Evolutionary conservation across 2,113 vertebrate genomes (phyloP).

Genomic region (Alethe castanea): DNA sequence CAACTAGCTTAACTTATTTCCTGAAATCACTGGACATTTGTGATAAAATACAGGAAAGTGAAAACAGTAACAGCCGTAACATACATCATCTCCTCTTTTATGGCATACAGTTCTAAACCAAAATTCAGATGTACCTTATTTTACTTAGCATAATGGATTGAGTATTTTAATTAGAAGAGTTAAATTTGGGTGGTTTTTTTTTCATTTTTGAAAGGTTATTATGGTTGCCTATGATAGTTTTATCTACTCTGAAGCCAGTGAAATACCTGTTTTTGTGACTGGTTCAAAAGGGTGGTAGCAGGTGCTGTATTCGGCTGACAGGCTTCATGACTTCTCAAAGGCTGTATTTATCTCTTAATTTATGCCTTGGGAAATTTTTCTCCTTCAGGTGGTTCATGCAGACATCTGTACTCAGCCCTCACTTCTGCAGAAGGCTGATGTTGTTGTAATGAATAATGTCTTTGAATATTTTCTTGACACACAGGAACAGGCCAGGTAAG

Average conservation of each 20-base stretch:
- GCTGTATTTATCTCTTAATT: neutral
- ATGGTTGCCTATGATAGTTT: neutral
- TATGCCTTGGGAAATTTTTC: constrained; percentile 38
- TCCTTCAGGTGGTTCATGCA: constrained; percentile 83
- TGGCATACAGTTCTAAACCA: neutral
- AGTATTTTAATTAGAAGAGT: neutral
- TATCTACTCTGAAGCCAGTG: neutral
- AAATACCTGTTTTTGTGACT: neutral
- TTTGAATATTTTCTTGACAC: constrained; percentile 94
- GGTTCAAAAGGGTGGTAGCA: neutral
- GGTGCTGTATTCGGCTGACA: neutral
- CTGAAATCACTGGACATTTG: neutral
- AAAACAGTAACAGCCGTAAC: neutral
- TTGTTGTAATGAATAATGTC: constrained; percentile 94
- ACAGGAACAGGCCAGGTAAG: constrained; percentile 83
- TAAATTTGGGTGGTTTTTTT: neutral
- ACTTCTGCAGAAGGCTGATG: constrained; percentile 84
- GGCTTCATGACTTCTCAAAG: neutral
- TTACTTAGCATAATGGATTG: neutral
- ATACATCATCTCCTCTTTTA: neutral
- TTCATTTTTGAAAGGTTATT: neutral
- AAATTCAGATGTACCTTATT: neutral
- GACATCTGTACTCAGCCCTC: constrained; percentile 82
- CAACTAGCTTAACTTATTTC: neutral
- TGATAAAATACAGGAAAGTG: neutral